Base-by-base conservation (phyloP, 2,113 vertebrate genomes). In the Mesocricetus auratus region DNA sequence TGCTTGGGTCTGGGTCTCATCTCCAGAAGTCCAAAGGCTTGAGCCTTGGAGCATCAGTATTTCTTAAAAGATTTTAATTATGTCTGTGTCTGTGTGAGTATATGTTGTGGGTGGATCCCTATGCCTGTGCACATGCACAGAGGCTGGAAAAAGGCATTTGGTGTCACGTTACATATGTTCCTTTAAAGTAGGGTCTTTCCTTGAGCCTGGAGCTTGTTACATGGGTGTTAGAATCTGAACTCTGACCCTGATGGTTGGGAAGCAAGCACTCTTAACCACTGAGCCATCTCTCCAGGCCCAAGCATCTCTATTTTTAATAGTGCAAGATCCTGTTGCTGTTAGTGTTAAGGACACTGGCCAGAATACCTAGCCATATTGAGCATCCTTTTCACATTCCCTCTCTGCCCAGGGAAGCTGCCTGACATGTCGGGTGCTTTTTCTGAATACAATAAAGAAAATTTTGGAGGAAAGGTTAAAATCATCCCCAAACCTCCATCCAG, bases 351-450 rank as follows among this genome's bases (percentile, higher is more conserved):
- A 47, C n/a, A 71, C 66, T 74, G 58, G 62, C 58, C 74, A 69
- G 36, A 74, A 33, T 66, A 60, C 60, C 77, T 60, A 89, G 47
- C 66, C 62, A 71, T 56, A 86, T 16, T 56, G 78, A 19, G 71
- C 60, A 39, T 36, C 56, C 58, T 66, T 83, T 58, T 77, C n/a
- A 81, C 36, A 39, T 42, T 91, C 90, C 45, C 75, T 89, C 45
- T 94, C 39, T 95, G 53, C 87, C 68, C 74, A 86, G 78, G 85
- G 66, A 95, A 79, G 68, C 47, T 60, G 64, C 56, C 83, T 89
- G 50, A 75, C n/a, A 9, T 69, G 47, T 85, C 31, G n/a, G 15
- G 62, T 53, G 31, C 45, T 87, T 94, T 15, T 77, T 92, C 58
- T 85, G 42, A 94, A 39, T 92, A 12, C 73, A 33, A 21, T 93